These are phyloP conservation scores for Drosophila saltans DNA, from an alignment of 1,140 invertebrate genomes.

Conservation along the genomic window DNA sequence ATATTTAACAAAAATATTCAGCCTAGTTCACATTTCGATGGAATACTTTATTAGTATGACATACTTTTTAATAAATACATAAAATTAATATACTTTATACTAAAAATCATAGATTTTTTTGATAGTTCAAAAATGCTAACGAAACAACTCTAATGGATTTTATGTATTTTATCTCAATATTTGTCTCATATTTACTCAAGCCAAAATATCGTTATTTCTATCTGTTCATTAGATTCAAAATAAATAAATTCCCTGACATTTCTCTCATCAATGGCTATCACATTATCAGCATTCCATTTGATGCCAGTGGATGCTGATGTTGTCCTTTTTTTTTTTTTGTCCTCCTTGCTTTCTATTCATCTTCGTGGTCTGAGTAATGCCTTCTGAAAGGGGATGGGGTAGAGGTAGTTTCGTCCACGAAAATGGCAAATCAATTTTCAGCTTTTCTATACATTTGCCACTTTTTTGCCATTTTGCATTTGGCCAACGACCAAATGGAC, in stretches of 20 bases:
- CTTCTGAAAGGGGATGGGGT: background rate
- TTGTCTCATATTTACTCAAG: too few relatives aligned
- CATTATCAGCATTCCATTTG: background rate
- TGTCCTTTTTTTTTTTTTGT: background rate
- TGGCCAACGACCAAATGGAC: conserved; percentile 19
- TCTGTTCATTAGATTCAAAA: background rate
- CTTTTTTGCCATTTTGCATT: conserved; percentile 27
- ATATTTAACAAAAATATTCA: too few relatives aligned
- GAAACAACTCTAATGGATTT: too few relatives aligned
- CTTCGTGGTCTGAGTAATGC: background rate
- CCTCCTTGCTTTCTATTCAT: background rate
- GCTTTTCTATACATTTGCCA: conserved; percentile 44
- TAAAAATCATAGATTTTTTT: too few relatives aligned
- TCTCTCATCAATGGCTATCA: background rate
- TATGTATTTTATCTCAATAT: too few relatives aligned
- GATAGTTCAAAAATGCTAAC: too few relatives aligned
- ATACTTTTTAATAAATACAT: too few relatives aligned
- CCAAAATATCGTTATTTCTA: background rate
- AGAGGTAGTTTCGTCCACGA: conserved; percentile 6
- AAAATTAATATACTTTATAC: too few relatives aligned
- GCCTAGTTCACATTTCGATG: too few relatives aligned
- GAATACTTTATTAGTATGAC: too few relatives aligned
- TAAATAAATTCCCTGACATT: background rate
- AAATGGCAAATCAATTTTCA: conserved; percentile 50
- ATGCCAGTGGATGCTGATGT: background rate